Base-by-base conservation (phyloP, 2,797 vertebrate genomes). In the Oophaga sylvatica region DNA sequence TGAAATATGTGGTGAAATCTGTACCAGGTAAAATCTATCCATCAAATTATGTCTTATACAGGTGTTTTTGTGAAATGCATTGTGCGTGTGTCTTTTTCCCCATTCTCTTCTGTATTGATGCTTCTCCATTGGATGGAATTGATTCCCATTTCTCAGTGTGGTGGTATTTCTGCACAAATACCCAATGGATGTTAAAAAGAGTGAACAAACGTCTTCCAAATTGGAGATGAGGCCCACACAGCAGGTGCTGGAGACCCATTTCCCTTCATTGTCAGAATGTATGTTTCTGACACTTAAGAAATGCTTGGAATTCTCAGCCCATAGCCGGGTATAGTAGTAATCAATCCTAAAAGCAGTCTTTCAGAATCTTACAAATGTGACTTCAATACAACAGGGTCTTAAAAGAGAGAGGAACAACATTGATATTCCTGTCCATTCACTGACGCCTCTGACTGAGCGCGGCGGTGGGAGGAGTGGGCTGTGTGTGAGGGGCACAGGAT, bases 371-470 rank as follows among this genome's bases (percentile, higher is more conserved):
- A 87, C 92, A 87, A 93, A 93, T 89, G 91, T 90, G 87, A 31
- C 90, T 93, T 92, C 91, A 91, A 80, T 86, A 87, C 87, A 68
- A 85, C 87, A 91, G 65, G 90, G 87, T 89, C 81, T 91, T 92
- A 92, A 89, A 83, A 86, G n/a, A 70, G 56, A 31, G 45, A 29
- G 80, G 57, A 70, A 87, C 90, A 92, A 90, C 92, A 93, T 90
- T 93, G 89, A 92, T 94, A 94, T 94, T 93, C 94, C 90, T 91
- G 92, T 91, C 93, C 93, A 92, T 90, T 95, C 91, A 93, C 92
- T 93, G 91, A 92, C 89, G 91, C 85, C 90, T 92, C 91, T 94
- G 89, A 89, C 91, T 84, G 90, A 93, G 91, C 91, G 88, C 92
- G 92, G 92, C 93, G 92, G 92, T 56, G 91, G 92, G 92, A 93